Conservation (phyloP, 2,797 vertebrate species). For the Sternarchorhynchus goeldii region DNA sequence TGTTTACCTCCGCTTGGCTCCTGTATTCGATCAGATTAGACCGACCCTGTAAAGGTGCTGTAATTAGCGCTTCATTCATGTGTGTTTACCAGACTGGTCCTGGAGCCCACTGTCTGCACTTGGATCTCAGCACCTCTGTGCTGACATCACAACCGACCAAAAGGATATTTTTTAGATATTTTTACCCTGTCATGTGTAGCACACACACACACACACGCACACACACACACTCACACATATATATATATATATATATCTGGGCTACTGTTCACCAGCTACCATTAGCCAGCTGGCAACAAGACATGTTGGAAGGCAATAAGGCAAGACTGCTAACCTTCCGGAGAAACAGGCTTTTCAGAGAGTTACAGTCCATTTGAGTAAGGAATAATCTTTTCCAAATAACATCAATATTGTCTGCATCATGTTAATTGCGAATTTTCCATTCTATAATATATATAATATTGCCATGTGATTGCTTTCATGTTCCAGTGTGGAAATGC, state of each 20-base stretch:
- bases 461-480: background rate
- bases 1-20: slow-evolving; percentile 10
- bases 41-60: background rate
- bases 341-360: background rate
- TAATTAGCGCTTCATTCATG: slow-evolving; percentile 31
- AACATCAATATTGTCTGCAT: background rate
- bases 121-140: background rate
- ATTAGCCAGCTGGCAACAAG: slow-evolving; percentile 15
- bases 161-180: background rate
- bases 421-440: slow-evolving; percentile 22
- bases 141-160: slow-evolving; percentile 17
- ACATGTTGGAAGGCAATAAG: background rate
- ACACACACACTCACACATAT: too few species aligned
- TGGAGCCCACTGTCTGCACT: background rate
- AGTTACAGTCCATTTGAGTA: slow-evolving; percentile 26
- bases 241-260: background rate
- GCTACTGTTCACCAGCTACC: too few species aligned
- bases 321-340: background rate
- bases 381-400: slow-evolving; percentile 11
- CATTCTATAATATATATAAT: background rate
- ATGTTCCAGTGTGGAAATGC: background rate
- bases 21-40: background rate
- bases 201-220: too few species aligned
- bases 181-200: background rate
- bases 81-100: slow-evolving; percentile 11